Percentiles rank a stretch among this genome's conserved stretches.
These are phyloP conservation scores for Anoplolepis gracilipes DNA, from an alignment of 1,140 invertebrate species.

Conservation along the genomic window DNA sequence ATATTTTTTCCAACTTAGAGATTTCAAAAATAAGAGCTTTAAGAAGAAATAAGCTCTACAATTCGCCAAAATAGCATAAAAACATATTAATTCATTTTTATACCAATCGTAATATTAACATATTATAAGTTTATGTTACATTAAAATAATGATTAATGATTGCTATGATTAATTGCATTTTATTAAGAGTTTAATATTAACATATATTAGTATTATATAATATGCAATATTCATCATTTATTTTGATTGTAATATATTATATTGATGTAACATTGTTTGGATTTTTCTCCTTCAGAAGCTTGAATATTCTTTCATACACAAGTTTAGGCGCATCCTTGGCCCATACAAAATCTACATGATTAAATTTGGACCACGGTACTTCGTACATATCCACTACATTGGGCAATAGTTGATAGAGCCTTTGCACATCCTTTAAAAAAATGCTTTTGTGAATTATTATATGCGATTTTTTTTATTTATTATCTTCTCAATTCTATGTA, in stretches of 20 bases:
- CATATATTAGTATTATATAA: too few relatives aligned
- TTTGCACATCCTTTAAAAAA: constrained; percentile 86
- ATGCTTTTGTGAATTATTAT: neutral
- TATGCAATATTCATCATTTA: neutral
- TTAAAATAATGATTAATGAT: too few relatives aligned
- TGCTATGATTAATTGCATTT: too few relatives aligned
- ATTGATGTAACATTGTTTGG: too few relatives aligned
- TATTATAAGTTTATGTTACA: too few relatives aligned
- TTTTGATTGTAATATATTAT: neutral
- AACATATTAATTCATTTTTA: too few relatives aligned
- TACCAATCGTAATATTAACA: too few relatives aligned
- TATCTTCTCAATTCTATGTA: neutral
- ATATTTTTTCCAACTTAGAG: too few relatives aligned
- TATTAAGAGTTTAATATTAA: too few relatives aligned
- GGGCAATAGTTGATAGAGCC: constrained; percentile 84
- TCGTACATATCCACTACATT: constrained; percentile 84
- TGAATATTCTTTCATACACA: constrained; percentile 87
- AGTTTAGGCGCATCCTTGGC: constrained; percentile 88
- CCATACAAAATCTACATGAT: constrained; percentile 91
- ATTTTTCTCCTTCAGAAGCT: constrained; percentile 79
- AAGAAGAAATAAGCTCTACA: too few relatives aligned
- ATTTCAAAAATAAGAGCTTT: too few relatives aligned
- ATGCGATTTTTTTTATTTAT: neutral
- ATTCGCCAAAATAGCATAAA: too few relatives aligned
- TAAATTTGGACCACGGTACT: constrained; percentile 88